phyloP scores from a whole-genome alignment of 2,888 invertebrate genomes.

The Altica lythri region DNA sequence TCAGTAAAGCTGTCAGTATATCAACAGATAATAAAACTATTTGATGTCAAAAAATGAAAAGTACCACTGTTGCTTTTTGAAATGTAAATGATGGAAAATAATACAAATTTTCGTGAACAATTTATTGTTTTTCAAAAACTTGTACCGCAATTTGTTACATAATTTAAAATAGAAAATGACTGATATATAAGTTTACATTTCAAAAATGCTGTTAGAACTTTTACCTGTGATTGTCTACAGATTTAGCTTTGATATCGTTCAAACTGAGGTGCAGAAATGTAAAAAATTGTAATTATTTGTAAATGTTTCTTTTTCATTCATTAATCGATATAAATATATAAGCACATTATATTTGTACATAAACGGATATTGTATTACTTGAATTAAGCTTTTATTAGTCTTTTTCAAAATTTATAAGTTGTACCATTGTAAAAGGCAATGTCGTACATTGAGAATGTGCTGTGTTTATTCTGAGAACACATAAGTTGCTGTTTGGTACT shows the following conservation, averaged over 20 bases:
- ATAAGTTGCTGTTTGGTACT: conserved; percentile 1
- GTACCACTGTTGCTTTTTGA: conserved; percentile 22
- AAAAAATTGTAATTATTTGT: conserved; percentile 31
- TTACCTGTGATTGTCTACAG: conserved; percentile 31
- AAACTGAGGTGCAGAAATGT: conserved; percentile 25
- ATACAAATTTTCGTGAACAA: not conserved
- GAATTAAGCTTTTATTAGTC: conserved; percentile 28
- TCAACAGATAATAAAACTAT: conserved; percentile 26
- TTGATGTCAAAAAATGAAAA: conserved; percentile 16
- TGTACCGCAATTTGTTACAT: not conserved
- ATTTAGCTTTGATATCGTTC: conserved; percentile 28
- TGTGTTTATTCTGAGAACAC: not conserved
- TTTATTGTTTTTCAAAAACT: conserved; percentile 3
- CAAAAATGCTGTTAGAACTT: conserved; percentile 20
- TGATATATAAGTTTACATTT: conserved; percentile 24
- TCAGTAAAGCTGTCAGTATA: conserved; percentile 38
- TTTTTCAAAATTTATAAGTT: conserved; percentile 12
- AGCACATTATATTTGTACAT: conserved; percentile 26
- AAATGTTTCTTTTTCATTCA: conserved; percentile 25
- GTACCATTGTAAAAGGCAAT: not conserved
- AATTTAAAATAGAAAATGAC: too few relatives aligned
- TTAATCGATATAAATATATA: too few relatives aligned
- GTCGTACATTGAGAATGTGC: not conserved
- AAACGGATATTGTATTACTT: conserved; percentile 18
- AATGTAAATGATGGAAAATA: conserved; percentile 15